Evolutionary conservation across 2,888 invertebrate species (phyloP).

Genomic region (Leptinotarsa rubiginosa): DNA sequence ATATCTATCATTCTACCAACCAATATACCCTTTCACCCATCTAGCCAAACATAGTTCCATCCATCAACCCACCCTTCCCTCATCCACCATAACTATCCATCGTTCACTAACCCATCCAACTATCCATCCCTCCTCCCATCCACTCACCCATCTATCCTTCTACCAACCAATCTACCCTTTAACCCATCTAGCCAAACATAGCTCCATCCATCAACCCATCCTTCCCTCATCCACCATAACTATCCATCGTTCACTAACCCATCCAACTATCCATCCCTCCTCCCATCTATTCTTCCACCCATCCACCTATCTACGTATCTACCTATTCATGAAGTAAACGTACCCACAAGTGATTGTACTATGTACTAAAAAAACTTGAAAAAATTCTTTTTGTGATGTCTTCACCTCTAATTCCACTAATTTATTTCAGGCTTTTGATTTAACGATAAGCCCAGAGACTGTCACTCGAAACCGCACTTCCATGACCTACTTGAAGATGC

Average conservation of each 20-base stretch:
- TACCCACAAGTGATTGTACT: no score
- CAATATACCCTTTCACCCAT: no score
- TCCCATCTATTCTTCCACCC: not conserved
- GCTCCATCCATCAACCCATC: not conserved
- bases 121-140: not conserved
- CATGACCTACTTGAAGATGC: conserved; percentile 13
- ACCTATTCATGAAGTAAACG: not conserved
- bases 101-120: not conserved
- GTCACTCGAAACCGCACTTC: not conserved
- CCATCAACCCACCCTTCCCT: no score
- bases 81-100: no score
- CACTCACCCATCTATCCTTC: not conserved
- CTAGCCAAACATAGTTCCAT: no score
- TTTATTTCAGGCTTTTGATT: not conserved
- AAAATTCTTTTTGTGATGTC: not conserved
- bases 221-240: not conserved
- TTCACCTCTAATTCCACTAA: not conserved
- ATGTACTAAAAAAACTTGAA: no score
- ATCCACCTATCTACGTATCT: not conserved
- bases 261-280: not conserved
- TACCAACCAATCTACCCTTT: not conserved
- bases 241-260: not conserved
- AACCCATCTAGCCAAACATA: not conserved
- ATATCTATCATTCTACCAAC: no score
- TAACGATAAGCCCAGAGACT: not conserved